A percentile compares a stretch with the other conserved stretches of the same genome.
These are phyloP conservation scores for Nestor notabilis DNA, from an alignment of 2,113 vertebrate species.

Conservation along the genomic window DNA sequence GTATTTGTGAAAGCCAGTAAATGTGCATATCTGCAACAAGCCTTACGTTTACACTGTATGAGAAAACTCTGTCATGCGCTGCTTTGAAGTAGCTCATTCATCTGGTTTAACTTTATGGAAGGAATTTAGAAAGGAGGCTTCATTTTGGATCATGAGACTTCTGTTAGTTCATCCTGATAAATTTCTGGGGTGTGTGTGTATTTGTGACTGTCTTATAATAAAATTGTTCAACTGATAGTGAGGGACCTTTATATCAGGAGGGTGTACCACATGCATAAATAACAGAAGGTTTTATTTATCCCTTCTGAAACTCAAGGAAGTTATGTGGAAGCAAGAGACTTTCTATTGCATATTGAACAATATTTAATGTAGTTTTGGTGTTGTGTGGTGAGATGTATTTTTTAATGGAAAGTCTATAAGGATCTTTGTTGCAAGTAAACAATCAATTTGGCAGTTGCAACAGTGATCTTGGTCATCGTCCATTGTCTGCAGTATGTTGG, in stretches of 20 bases:
- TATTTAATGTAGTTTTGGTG: not conserved
- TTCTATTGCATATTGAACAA: not conserved
- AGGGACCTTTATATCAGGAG: not conserved
- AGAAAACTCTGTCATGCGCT: not conserved
- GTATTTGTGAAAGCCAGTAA: not conserved
- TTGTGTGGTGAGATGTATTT: not conserved
- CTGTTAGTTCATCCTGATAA: not conserved
- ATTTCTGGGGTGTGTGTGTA: not conserved
- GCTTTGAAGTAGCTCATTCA: not conserved
- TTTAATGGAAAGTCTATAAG: not conserved
- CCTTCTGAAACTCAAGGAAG: not conserved
- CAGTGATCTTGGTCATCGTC: accelerated
- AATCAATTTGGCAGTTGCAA: not conserved
- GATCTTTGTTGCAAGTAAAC: not conserved
- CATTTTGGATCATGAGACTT: not conserved
- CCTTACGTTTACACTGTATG: not conserved
- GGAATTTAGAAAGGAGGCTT: not conserved
- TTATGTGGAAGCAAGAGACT: not conserved
- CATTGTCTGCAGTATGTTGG: not conserved
- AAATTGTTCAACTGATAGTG: not conserved
- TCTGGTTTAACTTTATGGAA: not conserved
- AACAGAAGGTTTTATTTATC: not conserved
- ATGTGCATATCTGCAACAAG: not conserved
- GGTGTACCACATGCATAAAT: not conserved
- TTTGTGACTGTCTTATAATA: not conserved